These are phyloP conservation scores for Drosophila kepulauana DNA, from an alignment of 1,140 invertebrate genomes.

Conservation along the genomic window DNA sequence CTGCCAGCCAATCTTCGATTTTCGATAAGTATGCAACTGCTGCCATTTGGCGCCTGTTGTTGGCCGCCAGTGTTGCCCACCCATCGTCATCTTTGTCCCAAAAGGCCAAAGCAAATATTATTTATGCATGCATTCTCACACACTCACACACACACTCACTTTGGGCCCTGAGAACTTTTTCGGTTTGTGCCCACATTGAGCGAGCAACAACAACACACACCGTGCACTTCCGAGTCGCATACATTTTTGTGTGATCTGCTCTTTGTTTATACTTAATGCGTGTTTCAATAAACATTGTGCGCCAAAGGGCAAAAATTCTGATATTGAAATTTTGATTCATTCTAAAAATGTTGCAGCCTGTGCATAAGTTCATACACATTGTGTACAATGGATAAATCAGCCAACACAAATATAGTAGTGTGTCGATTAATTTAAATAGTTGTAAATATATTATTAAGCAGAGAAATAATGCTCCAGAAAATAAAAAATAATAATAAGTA, in stretches of 20 bases:
- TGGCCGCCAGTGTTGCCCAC: slow-evolving; percentile 18
- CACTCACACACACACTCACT: background rate
- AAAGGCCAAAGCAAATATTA: slow-evolving; percentile 54
- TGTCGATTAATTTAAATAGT: no score
- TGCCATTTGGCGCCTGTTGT: slow-evolving; percentile 57
- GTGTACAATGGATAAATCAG: background rate
- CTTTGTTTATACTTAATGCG: slow-evolving; percentile 75
- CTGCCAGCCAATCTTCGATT: slow-evolving; percentile 16
- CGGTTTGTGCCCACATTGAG: slow-evolving; percentile 61
- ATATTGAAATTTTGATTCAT: slow-evolving; percentile 46
- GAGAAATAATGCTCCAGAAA: background rate
- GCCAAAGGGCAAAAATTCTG: slow-evolving; percentile 67
- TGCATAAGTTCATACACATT: background rate
- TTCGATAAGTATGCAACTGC: slow-evolving; percentile 53
- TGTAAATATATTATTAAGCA: no score
- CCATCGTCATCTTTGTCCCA: slow-evolving; percentile 52
- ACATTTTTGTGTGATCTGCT: slow-evolving; percentile 53
- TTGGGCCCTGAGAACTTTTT: slow-evolving; percentile 73
- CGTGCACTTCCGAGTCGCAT: slow-evolving; percentile 59
- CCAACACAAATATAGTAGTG: no score
- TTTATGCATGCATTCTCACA: slow-evolving; percentile 29
- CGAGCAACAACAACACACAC: slow-evolving; percentile 15
- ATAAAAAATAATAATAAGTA: background rate
- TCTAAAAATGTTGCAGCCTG: slow-evolving; percentile 16
- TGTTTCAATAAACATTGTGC: slow-evolving; percentile 67